Conservation (phyloP, 2,888 invertebrate genomes). For the Bembecia ichneumoniformis region DNA sequence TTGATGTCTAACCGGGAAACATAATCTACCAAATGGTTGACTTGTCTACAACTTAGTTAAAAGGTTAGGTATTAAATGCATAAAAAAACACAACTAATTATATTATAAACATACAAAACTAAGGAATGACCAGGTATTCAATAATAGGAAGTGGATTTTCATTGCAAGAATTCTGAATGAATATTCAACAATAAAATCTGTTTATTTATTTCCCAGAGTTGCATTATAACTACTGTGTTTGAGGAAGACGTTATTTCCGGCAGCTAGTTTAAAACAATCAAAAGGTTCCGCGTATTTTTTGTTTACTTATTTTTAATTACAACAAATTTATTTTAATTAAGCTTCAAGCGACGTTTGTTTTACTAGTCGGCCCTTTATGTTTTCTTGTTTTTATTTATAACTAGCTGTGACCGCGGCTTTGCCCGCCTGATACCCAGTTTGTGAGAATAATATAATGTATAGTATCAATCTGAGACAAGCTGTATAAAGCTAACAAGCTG, state of each 20-base stretch:
- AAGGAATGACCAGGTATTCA: no score
- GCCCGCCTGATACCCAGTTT: neutral
- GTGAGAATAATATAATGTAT: neutral
- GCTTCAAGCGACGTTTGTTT: neutral
- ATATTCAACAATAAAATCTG: constrained; percentile 5
- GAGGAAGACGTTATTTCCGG: constrained; percentile 20
- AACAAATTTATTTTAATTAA: neutral
- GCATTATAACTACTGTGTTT: constrained; percentile 14
- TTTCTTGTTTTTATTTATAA: neutral
- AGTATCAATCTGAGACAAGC: no score
- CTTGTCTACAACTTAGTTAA: no score
- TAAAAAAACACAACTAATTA: no score
- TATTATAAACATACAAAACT: no score
- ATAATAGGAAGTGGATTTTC: no score
- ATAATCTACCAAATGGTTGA: no score
- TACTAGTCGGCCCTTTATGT: neutral
- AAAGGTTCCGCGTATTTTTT: constrained; percentile 7
- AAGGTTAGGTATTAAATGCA: no score
- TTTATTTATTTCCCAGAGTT: neutral
- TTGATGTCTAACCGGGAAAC: no score
- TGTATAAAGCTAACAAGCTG: no score
- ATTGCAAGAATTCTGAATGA: constrained; percentile 4
- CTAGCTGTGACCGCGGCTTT: neutral
- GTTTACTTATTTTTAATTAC: constrained; percentile 2
- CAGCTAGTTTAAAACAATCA: constrained; percentile 3